Percentiles rank a stretch among this genome's conserved stretches.
Evolutionary conservation across 2,113 vertebrate species (phyloP).

Genomic region (Heloderma charlesbogerti): DNA sequence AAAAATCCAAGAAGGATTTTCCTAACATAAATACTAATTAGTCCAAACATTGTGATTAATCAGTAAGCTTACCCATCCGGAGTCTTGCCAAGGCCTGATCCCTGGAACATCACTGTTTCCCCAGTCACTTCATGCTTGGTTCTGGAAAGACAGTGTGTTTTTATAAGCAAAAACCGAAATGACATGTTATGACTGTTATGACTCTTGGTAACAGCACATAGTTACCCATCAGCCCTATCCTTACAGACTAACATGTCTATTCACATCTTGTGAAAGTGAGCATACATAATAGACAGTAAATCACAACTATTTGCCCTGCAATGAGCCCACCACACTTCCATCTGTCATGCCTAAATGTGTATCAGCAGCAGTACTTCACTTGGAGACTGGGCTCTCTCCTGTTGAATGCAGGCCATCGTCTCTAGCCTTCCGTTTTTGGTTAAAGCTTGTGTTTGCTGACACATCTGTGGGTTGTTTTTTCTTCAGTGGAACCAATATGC

Average conservation of each 20-base stretch:
- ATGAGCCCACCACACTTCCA: not conserved
- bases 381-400: no score
- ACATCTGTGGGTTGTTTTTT: no score
- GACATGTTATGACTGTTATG: not conserved
- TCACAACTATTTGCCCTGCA: not conserved
- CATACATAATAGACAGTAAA: not conserved
- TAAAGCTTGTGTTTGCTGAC: no score
- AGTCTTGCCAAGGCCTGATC: conserved; percentile 91
- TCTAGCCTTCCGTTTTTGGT: no score
- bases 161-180: not conserved
- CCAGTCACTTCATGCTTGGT: conserved; percentile 89
- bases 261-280: not conserved
- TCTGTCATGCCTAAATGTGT: not conserved
- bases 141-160: conserved; percentile 69
- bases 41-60: not conserved
- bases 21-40: not conserved
- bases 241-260: not conserved
- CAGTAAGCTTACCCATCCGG: conserved; percentile 90
- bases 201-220: not conserved
- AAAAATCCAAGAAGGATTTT: not conserved
- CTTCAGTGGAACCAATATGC: no score
- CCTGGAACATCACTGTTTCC: conserved; percentile 96
- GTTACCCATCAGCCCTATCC: not conserved
- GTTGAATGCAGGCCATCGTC: no score
- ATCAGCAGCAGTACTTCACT: no score